Base-by-base conservation (phyloP, 2,888 invertebrate genomes). In the Campopleginae sp. region DNA sequence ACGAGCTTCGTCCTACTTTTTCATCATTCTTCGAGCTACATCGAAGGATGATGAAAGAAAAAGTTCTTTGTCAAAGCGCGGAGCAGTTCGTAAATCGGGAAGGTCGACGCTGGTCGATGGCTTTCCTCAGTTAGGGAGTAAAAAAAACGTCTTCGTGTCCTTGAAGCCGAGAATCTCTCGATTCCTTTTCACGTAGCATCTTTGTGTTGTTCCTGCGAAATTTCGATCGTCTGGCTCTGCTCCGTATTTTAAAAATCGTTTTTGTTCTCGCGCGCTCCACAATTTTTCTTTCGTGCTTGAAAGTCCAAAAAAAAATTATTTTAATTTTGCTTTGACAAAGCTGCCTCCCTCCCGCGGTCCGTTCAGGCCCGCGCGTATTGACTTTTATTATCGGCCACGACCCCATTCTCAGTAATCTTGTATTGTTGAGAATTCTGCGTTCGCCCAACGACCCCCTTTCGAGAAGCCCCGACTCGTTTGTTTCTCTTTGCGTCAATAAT, bases 321-420 rank as follows among this genome's bases (percentile, higher is more conserved):
- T 74, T 6, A 7, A 42, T 42, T 23, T 76, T 51, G 17, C 48
- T 33, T n/a, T 58, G n/a, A 65, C 66, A 14, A 42, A 38, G 46
- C 19, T 27, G n/a, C 46, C 46, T 44, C 54, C 44, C 65, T 14
- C 48, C 51, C 27, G 27, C 23, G 66, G 19, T 27, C n/a, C 61
- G 61, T 46, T 51, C 54, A 51, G 33, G 61, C 63, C 17, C 33
- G 75, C 44, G 66, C 38, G 19, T 80, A 80, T 80, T 75, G 80
- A 80, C 80, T 80, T 80, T 80, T 80, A 77, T 74, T 83, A 83
- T 86, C 86, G 83, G 77, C 83, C 70, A 83, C 83, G 86, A 83
- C 86, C 83, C 83, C 86, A 70, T 83, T 83, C 51, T 61, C 33
- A 38, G 48, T 86, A 86, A 86, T 86, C 86, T 83, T 27, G 63